phyloP scores from a whole-genome alignment of 2,113 vertebrate species.

The Bettongia penicillata region DNA sequence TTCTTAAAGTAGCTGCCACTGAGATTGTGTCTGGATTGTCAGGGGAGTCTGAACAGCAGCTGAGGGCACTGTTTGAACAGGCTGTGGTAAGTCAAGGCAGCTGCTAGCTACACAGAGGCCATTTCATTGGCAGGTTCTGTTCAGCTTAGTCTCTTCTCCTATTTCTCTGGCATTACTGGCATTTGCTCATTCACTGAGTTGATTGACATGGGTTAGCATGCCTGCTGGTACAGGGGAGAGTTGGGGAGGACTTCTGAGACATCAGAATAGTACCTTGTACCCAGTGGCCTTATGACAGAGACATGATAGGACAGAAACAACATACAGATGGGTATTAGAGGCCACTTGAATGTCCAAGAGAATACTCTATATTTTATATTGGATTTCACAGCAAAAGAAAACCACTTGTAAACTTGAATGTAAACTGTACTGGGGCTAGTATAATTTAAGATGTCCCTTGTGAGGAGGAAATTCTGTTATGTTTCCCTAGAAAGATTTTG shows the following conservation, averaged over 20 bases:
- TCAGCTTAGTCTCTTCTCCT: not conserved
- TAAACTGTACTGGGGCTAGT: not conserved
- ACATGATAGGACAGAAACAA: not conserved
- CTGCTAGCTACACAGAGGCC: not conserved
- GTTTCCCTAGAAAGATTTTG: not conserved
- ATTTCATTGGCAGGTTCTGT: rapidly evolving
- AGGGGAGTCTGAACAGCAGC: conserved; percentile 97
- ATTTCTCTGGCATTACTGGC: not conserved
- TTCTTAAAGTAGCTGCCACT: conserved; percentile 96
- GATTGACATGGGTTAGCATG: not conserved
- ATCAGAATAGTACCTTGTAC: not conserved
- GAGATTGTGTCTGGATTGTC: conserved; percentile 98
- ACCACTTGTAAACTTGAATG: not conserved
- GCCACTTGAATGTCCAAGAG: not conserved
- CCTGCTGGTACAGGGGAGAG: not conserved
- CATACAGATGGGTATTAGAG: not conserved
- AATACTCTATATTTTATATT: conserved; percentile 5
- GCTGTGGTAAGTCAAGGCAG: conserved; percentile 88
- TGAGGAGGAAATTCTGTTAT: conserved; percentile 24
- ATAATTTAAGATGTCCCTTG: conserved; percentile 10
- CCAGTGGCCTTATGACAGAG: not conserved
- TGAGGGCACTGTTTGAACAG: conserved; percentile 93
- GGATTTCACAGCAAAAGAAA: conserved; percentile 13
- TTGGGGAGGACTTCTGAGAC: not conserved
- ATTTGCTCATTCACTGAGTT: not conserved